These are phyloP conservation scores for Apantesis nais DNA, from an alignment of 2,888 invertebrate genomes.

Conservation along the genomic window DNA sequence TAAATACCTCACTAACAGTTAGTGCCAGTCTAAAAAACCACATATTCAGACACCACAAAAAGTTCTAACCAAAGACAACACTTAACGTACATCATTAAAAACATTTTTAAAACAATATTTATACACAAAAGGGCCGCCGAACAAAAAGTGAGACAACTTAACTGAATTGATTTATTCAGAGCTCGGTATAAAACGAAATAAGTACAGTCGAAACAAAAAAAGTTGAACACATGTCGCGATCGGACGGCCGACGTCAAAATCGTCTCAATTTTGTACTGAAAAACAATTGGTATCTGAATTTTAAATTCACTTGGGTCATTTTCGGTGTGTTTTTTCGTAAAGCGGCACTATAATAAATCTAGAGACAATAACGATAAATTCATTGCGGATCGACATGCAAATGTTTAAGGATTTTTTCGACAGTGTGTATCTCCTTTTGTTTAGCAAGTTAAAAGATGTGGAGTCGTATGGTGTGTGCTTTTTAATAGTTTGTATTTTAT, in stretches of 20 bases:
- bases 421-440: conserved; percentile 72
- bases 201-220: conserved; percentile 54
- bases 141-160: conserved; percentile 64
- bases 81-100: conserved; percentile 71
- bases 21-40: conserved; percentile 25
- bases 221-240: conserved; percentile 69
- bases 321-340: conserved; percentile 75
- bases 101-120: conserved; percentile 69
- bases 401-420: conserved; percentile 80
- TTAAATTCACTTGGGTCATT: conserved; percentile 81
- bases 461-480: conserved; percentile 46
- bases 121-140: conserved; percentile 58
- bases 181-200: conserved; percentile 54
- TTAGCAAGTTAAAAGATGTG: conserved; percentile 50
- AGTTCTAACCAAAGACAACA: conserved; percentile 49
- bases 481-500: background rate
- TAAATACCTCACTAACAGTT: background rate
- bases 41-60: conserved; percentile 16
- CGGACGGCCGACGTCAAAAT: conserved; percentile 79
- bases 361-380: conserved; percentile 84
- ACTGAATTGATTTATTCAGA: conserved; percentile 71
- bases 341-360: conserved; percentile 80
- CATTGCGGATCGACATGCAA: conserved; percentile 85
- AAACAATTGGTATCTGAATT: conserved; percentile 83
- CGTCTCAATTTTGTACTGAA: conserved; percentile 81